These are phyloP conservation scores for Brachypalpus laphriformis DNA, from an alignment of 2,888 invertebrate genomes.

Conservation along the genomic window DNA sequence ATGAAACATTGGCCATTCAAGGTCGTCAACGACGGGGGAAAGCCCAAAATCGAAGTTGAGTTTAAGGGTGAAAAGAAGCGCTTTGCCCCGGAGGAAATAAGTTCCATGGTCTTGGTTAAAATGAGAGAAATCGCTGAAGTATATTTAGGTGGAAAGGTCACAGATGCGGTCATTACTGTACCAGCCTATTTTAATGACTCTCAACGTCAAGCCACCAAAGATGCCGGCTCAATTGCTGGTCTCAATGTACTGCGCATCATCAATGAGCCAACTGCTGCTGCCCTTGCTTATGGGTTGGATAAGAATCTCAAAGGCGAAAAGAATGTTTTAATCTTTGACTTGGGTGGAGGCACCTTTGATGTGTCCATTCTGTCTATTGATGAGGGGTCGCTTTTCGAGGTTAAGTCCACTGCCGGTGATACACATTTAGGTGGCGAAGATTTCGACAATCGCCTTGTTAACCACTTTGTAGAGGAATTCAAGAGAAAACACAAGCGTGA, in stretches of 20 bases:
- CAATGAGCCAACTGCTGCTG: conserved; percentile 95
- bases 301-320: conserved; percentile 89
- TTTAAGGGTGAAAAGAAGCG: conserved; percentile 89
- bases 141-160: conserved; percentile 88
- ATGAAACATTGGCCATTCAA: conserved; percentile 93
- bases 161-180: conserved; percentile 92
- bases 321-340: conserved; percentile 89
- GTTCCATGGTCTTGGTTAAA: conserved; percentile 92
- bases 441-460: conserved; percentile 91
- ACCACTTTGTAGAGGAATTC: conserved; percentile 91
- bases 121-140: conserved; percentile 92
- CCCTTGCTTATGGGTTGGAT: conserved; percentile 92
- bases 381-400: conserved; percentile 92
- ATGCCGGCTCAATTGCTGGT: conserved; percentile 93
- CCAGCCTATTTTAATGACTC: conserved; percentile 93
- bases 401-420: conserved; percentile 91
- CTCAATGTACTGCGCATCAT: conserved; percentile 94
- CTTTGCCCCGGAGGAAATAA: conserved; percentile 93
- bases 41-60: conserved; percentile 89
- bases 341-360: conserved; percentile 96
- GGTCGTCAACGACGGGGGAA: conserved; percentile 86
- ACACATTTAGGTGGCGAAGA: conserved; percentile 92
- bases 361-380: conserved; percentile 95
- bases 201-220: conserved; percentile 93
- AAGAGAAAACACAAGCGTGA: conserved; percentile 89